Conservation (phyloP, 2,113 vertebrate genomes). For the Bujurquina vittata region DNA sequence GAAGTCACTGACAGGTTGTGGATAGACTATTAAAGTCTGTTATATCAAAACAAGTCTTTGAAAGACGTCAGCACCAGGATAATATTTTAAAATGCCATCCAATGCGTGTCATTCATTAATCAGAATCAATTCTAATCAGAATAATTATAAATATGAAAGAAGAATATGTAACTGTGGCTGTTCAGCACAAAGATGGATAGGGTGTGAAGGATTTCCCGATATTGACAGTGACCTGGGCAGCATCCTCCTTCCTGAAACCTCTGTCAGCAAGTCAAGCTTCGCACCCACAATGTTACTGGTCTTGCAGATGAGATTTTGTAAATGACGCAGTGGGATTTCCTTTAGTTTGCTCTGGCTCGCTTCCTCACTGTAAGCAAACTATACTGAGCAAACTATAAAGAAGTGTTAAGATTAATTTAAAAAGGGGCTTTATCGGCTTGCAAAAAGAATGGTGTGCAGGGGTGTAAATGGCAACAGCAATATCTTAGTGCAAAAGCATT, state of each 20-base stretch:
- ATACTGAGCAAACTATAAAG: background rate
- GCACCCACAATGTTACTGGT: background rate
- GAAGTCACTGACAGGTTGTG: constrained; percentile 11
- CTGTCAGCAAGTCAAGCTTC: background rate
- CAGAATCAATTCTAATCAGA: background rate
- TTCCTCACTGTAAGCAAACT: constrained; percentile 2
- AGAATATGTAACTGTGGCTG: background rate
- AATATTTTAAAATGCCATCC: constrained; percentile 20
- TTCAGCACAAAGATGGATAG: background rate
- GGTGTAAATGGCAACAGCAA: constrained; percentile 6
- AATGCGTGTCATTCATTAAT: background rate
- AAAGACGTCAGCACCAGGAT: constrained; percentile 9
- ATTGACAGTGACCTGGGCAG: background rate
- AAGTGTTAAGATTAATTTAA: constrained; percentile 24
- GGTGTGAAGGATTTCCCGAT: background rate
- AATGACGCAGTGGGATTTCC: background rate
- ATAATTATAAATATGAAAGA: background rate
- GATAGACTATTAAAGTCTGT: constrained; percentile 24
- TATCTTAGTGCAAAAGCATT: constrained; percentile 14
- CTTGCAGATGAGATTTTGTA: background rate
- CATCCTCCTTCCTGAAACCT: background rate
- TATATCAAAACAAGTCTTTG: constrained; percentile 24
- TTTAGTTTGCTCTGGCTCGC: background rate
- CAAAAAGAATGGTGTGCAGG: background rate
- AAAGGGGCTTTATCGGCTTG: constrained; percentile 3